These are phyloP conservation scores for Cataglyphis rosenhaueri DNA, from an alignment of 2,888 invertebrate species.

Conservation along the genomic window DNA sequence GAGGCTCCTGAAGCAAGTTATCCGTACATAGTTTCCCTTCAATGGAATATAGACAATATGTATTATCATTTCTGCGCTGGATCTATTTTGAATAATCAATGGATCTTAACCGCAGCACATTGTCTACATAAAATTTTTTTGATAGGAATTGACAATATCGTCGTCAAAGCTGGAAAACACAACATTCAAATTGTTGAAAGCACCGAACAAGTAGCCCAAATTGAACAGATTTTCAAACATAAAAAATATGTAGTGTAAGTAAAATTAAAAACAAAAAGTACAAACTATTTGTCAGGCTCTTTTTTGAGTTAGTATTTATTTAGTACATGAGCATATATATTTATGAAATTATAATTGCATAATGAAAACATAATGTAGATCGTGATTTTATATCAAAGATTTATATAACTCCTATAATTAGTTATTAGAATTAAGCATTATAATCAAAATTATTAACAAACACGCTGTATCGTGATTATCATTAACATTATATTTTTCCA, in stretches of 20 bases:
- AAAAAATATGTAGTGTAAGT: slow-evolving; percentile 78
- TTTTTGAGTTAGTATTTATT: too few species aligned
- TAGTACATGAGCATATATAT: background rate
- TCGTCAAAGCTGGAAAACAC: slow-evolving; percentile 76
- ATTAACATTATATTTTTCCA: background rate
- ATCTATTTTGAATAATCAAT: slow-evolving; percentile 82
- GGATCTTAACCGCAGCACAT: slow-evolving; percentile 85
- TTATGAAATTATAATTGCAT: background rate
- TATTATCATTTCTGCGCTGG: slow-evolving; percentile 78
- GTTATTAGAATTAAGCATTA: too few species aligned
- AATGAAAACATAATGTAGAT: background rate
- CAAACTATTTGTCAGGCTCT: too few species aligned
- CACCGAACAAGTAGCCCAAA: slow-evolving; percentile 81
- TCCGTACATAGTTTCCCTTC: slow-evolving; percentile 80
- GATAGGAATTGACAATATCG: slow-evolving; percentile 19
- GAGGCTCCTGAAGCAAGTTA: too few species aligned
- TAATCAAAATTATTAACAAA: background rate
- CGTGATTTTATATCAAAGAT: background rate
- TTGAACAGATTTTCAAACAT: slow-evolving; percentile 82
- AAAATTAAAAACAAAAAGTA: background rate
- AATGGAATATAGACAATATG: slow-evolving; percentile 73
- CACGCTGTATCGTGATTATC: background rate
- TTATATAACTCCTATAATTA: background rate
- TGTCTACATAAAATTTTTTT: slow-evolving; percentile 79
- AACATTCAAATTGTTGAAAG: slow-evolving; percentile 66